These are phyloP conservation scores for Hippocampus abdominalis DNA, from an alignment of 2,113 vertebrate species.

Conservation along the genomic window DNA sequence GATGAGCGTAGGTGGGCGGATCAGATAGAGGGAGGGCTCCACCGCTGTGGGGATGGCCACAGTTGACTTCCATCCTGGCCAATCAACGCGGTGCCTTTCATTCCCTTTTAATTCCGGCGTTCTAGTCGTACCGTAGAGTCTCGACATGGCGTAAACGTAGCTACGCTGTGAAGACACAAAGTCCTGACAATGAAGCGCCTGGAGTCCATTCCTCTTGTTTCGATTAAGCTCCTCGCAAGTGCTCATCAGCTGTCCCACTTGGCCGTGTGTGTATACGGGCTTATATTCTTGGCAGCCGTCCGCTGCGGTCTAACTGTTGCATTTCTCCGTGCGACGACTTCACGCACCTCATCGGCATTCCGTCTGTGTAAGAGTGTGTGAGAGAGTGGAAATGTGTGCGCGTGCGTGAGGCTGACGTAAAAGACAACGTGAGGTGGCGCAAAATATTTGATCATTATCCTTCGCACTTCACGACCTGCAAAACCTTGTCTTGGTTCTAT, in stretches of 20 bases:
- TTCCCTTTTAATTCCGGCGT: too few species aligned
- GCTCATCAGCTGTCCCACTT: slow-evolving; percentile 8
- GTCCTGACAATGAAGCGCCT: neutral
- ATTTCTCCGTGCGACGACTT: slow-evolving; percentile 65
- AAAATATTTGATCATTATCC: slow-evolving; percentile 27
- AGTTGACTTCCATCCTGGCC: too few species aligned
- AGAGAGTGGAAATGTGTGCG: slow-evolving; percentile 21
- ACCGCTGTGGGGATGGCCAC: too few species aligned
- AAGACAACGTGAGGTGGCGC: slow-evolving; percentile 16
- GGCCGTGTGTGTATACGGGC: slow-evolving; percentile 23
- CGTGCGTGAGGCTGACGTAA: slow-evolving; percentile 14
- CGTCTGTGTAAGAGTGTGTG: slow-evolving; percentile 26
- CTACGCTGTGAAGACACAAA: too few species aligned
- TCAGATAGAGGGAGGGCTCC: too few species aligned
- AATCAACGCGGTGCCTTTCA: too few species aligned
- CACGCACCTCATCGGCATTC: slow-evolving; percentile 58
- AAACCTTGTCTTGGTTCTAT: slow-evolving; percentile 16
- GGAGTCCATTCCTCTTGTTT: neutral
- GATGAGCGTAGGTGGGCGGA: too few species aligned
- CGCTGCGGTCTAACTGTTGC: slow-evolving; percentile 72
- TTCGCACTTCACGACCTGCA: slow-evolving; percentile 23
- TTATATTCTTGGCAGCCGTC: slow-evolving; percentile 43
- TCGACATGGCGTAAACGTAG: too few species aligned
- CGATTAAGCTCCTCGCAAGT: slow-evolving; percentile 5
- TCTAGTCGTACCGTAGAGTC: too few species aligned